These are phyloP conservation scores for Malurus alboscapulatus DNA, from an alignment of 2,113 vertebrate genomes.

Conservation along the genomic window DNA sequence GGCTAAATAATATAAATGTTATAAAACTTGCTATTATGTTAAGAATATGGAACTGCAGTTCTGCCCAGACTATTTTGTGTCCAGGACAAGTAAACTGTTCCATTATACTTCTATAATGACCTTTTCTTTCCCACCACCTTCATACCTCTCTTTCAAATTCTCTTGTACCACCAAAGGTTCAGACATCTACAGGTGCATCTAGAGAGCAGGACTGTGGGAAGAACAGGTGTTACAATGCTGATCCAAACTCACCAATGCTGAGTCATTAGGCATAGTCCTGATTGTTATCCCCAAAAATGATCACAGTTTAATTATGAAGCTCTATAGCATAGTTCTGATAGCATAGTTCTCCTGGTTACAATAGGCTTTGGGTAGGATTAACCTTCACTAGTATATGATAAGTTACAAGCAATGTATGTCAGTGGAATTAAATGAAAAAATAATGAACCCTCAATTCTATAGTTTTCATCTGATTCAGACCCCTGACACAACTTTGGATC, in stretches of 20 bases:
- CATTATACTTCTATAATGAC: background rate
- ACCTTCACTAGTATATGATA: background rate
- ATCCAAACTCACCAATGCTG: background rate
- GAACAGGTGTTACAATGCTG: background rate
- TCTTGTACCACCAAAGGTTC: background rate
- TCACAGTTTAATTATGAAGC: background rate
- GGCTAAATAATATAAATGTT: background rate
- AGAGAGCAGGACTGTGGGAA: background rate
- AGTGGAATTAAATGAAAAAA: background rate
- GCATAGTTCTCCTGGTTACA: background rate
- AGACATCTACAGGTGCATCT: background rate
- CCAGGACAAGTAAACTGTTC: background rate
- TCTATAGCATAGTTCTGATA: background rate
- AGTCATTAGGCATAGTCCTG: background rate
- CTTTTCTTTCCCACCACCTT: background rate
- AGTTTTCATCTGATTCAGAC: background rate
- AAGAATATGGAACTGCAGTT: background rate
- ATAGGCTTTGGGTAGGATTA: background rate
- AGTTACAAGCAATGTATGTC: background rate
- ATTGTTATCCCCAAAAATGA: background rate
- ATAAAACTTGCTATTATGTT: background rate
- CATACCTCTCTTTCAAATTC: background rate
- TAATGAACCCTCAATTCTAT: background rate
- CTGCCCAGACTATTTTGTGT: background rate
- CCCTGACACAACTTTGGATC: background rate